These are phyloP conservation scores for Corythaixoides concolor DNA, from an alignment of 2,113 vertebrate genomes.

Conservation along the genomic window DNA sequence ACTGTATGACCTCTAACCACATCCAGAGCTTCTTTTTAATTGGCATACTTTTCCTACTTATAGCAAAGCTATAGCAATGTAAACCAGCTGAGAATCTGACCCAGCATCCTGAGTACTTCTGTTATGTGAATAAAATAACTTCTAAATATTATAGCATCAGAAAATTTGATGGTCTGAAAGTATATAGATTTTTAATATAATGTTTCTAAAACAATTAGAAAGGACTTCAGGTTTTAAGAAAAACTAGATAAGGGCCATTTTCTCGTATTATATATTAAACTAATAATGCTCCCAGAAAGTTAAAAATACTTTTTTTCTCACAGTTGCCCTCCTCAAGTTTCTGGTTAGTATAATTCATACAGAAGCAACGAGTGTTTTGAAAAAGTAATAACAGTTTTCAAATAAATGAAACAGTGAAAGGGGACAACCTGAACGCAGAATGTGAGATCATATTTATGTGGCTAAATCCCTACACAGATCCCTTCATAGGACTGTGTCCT, in stretches of 20 bases:
- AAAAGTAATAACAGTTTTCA: not conserved
- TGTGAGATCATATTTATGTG: not conserved
- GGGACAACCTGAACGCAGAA: not conserved
- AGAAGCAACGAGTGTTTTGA: not conserved
- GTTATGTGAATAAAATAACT: not conserved
- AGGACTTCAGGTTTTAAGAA: not conserved
- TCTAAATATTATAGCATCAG: not conserved
- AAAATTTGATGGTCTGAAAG: not conserved
- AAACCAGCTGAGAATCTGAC: not conserved
- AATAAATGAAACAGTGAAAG: not conserved
- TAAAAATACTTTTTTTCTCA: not conserved
- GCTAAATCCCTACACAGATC: not conserved
- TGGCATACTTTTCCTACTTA: not conserved
- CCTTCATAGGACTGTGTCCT: not conserved
- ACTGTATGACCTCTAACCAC: not conserved
- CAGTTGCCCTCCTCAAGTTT: not conserved
- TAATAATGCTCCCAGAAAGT: not conserved
- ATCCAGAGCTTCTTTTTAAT: not conserved
- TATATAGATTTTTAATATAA: not conserved
- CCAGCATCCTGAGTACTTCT: not conserved
- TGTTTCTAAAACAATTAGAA: not conserved
- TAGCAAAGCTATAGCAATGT: not conserved
- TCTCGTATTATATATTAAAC: not conserved
- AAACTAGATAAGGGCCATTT: not conserved
- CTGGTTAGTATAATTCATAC: not conserved